These are phyloP conservation scores for Ramphastos sulfuratus DNA, from an alignment of 2,113 vertebrate species.

Conservation along the genomic window DNA sequence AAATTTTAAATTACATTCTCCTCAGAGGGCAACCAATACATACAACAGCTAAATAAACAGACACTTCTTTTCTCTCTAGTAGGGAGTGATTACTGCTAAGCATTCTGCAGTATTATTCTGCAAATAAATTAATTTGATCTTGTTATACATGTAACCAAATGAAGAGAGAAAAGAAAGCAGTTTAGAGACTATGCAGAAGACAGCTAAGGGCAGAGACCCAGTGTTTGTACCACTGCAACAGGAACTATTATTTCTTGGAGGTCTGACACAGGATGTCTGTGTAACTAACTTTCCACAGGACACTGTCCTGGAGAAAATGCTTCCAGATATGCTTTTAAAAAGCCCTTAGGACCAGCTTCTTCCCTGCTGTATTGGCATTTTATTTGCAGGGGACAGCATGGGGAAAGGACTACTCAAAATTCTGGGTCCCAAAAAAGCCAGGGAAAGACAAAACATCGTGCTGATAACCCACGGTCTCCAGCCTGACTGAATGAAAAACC, in stretches of 20 bases:
- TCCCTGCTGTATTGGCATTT: not conserved
- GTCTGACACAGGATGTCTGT: not conserved
- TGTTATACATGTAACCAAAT: conserved; percentile 18
- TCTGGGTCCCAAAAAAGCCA: not conserved
- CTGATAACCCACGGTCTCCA: not conserved
- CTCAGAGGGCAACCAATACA: not conserved
- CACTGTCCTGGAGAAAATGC: not conserved
- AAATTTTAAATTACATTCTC: not conserved
- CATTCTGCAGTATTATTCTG: not conserved
- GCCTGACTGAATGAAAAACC: not conserved
- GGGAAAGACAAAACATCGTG: not conserved
- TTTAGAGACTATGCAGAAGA: not conserved
- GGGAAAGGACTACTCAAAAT: not conserved
- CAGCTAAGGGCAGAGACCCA: not conserved
- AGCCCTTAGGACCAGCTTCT: not conserved
- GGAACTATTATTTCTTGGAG: not conserved
- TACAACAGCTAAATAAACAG: not conserved
- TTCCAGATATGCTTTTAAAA: not conserved
- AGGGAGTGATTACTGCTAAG: not conserved
- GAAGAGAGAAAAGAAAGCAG: not conserved
- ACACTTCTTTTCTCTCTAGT: not conserved
- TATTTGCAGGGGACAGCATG: not conserved
- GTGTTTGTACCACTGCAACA: not conserved
- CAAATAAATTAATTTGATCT: conserved; percentile 1
- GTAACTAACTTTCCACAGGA: not conserved